A percentile compares a stretch with the other conserved stretches of the same genome.
Evolutionary conservation across 2,113 vertebrate species (phyloP).

Genomic region (Jaculus jaculus): DNA sequence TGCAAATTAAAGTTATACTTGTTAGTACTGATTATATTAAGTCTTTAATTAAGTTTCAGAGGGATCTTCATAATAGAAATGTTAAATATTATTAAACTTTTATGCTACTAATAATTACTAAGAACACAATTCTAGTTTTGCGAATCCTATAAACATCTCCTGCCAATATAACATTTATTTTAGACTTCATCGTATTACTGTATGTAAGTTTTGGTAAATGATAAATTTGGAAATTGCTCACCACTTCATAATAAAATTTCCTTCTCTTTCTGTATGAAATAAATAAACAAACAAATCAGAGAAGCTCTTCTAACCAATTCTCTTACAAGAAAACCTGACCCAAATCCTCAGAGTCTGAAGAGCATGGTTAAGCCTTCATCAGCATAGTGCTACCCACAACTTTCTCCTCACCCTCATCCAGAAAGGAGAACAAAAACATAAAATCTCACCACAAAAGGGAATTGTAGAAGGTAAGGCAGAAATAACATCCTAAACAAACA

Average conservation of each 20-base stretch:
- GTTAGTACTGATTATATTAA: constrained; percentile 59
- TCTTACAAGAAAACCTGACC: neutral
- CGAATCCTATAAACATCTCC: constrained; percentile 37
- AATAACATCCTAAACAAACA: neutral
- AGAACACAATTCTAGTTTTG: constrained; percentile 33
- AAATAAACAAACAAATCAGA: neutral
- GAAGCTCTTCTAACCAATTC: neutral
- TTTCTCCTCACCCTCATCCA: neutral
- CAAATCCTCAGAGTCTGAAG: neutral
- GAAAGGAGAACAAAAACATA: neutral
- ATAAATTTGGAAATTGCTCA: neutral
- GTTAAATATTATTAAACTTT: constrained; percentile 65
- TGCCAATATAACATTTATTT: constrained; percentile 34
- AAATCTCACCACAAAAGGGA: neutral
- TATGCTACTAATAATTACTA: constrained; percentile 57
- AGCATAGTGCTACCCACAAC: neutral
- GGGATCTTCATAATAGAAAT: constrained; percentile 50
- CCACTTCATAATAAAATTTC: neutral
- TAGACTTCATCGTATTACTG: neutral
- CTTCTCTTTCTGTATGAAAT: neutral
- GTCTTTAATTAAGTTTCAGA: constrained; percentile 49
- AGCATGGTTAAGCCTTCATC: neutral
- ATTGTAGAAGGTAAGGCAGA: neutral
- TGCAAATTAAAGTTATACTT: constrained; percentile 58
- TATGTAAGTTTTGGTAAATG: neutral